Base-by-base conservation (phyloP, 2,888 invertebrate species). In the Conus canariensis region DNA sequence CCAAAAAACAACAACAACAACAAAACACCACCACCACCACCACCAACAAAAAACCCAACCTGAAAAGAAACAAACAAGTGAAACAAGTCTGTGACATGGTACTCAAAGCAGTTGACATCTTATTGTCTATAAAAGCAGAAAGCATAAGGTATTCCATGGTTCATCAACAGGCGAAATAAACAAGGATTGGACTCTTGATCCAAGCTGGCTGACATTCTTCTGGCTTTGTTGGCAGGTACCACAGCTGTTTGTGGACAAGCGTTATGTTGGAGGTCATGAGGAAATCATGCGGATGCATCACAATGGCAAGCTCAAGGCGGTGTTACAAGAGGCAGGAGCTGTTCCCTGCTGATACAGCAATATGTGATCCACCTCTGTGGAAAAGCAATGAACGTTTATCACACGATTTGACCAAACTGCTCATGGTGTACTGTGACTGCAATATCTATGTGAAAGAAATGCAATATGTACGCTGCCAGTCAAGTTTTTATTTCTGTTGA, bases 251-350 rank as follows among this genome's bases (percentile, higher is more conserved):
- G 91, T 95, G 12, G 93, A 93, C 88, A 93, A 94, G 30, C 94
- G 94, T 85, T 94, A 95, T 88, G 91, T 95, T 82, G 96, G 96
- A 59, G 95, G 95, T n/a, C 94, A 94, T 70, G 93, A 93, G 83
- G 94, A 95, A 90, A 93, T 96, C 10, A 91, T 90, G 22, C 89
- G 92, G 60, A 90, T 95, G 74, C 94, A 96, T 80, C 91, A 92
- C 25, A 93, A 93, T 9, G 95, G 95, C 88, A 91, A 94, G 87
- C 93, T 95, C 25, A 93, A 93, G 82, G 92, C 93, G 83, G 88
- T 95, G 30, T 90, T 95, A 3, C 91, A 92, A 64, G 59, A 45
- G 6, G 90, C 88, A 22, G 87, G 87, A 4, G 87, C 64, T 45
- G 45, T 86, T 10, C 10, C 56, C 22, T 83, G 16, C 12, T 22